Base-by-base conservation (phyloP, 2,113 vertebrate genomes). In the Podarcis muralis region DNA sequence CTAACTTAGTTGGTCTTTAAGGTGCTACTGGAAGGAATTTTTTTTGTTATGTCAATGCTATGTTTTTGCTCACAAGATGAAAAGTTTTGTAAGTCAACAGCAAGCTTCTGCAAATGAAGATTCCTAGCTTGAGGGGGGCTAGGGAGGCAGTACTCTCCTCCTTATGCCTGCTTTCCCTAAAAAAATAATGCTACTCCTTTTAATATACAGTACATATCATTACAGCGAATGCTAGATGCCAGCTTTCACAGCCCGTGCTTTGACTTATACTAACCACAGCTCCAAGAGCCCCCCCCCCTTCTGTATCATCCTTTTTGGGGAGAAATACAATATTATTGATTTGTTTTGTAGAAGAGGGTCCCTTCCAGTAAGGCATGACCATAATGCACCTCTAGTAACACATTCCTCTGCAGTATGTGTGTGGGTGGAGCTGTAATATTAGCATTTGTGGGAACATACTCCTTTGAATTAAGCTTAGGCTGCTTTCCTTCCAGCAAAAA, bases 201-300 rank as follows among this genome's bases (percentile, higher is more conserved):
- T 78, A 4, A 88, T 83, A 75, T 27, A 53, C 0, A 65, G 22
- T 35, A 71, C 0, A 0, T 78, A 62, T 5, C 18, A 40, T 27
- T 9, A 40, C 68, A 37, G 25, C 77, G 5, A 0, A 0, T 86
- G 59, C 83, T 90, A 72, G 65, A 65, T 5, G 4, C 62, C 83
- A 65, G 81, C 88, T 80, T 89, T 32, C n/a, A 5, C 35, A 30
- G 25, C 11, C 25, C 9, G 6, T 48, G 57, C 1, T 35, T 6
- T 2, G 88, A 87, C n/a, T 71, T 0, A 18, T 2, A 20, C 23
- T 86, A 93, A 77, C 32, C 20, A 18, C 40, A 89, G 32, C 12
- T 57, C 32, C 48, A 93, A 53, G n/a, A 86, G 32, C 0, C 5
- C 20, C 85, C 59, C 48, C 16, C 65, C 68, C 1, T 40, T 78